These are phyloP conservation scores for Dolomedes plantarius DNA, from an alignment of 2,888 invertebrate species.

Conservation along the genomic window DNA sequence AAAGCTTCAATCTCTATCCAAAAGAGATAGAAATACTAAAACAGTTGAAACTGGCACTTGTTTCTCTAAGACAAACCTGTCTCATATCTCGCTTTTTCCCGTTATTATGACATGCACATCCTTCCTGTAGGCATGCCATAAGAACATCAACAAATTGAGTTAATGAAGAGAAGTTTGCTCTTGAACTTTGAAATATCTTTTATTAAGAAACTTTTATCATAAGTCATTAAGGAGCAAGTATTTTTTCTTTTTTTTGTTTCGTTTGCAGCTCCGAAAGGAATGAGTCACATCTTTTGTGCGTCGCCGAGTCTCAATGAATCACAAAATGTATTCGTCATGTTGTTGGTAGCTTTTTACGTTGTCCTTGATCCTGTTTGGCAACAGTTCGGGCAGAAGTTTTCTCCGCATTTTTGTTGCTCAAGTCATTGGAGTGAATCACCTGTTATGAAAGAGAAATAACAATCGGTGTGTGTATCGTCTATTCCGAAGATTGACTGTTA, in stretches of 20 bases:
- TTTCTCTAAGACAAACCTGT: too few relatives aligned
- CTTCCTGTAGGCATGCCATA: too few relatives aligned
- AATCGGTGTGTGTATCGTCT: background rate
- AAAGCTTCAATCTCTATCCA: too few relatives aligned
- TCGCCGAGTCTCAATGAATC: background rate
- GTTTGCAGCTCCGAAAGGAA: background rate
- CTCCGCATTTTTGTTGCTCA: background rate
- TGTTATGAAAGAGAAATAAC: background rate
- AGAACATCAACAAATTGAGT: too few relatives aligned
- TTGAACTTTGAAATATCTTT: too few relatives aligned
- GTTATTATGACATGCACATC: too few relatives aligned
- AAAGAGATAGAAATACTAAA: too few relatives aligned
- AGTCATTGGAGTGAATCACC: slow-evolving; percentile 4
- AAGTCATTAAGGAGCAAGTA: too few relatives aligned
- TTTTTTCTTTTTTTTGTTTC: background rate
- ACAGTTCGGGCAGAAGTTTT: background rate
- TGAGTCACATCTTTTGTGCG: background rate
- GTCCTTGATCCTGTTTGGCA: slow-evolving; percentile 1
- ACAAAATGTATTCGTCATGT: background rate
- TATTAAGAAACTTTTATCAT: too few relatives aligned
- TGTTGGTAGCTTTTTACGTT: background rate
- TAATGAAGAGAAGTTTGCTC: too few relatives aligned
- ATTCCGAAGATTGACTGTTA: background rate
- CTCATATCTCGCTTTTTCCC: too few relatives aligned
- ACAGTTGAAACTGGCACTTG: too few relatives aligned